Evolutionary conservation across 2,888 invertebrate species (phyloP).

Genomic region (Galerucella pusilla): DNA sequence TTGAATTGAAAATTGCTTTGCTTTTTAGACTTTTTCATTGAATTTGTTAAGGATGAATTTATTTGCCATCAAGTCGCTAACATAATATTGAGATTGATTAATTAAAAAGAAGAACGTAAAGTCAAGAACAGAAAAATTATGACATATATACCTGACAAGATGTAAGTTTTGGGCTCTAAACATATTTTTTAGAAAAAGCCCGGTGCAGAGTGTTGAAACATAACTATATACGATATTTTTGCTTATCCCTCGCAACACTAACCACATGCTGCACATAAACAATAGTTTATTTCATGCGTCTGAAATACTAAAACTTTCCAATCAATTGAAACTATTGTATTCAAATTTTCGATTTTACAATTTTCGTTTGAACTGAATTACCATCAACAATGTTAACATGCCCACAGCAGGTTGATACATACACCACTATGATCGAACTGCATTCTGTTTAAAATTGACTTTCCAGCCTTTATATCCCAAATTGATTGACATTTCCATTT

Average conservation of each 20-base stretch:
- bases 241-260: too few species aligned
- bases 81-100: too few species aligned
- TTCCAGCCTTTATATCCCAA: slow-evolving; percentile 25
- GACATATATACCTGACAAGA: too few species aligned
- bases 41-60: neutral
- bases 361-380: slow-evolving; percentile 1
- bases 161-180: too few species aligned
- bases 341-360: neutral
- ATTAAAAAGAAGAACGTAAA: too few species aligned
- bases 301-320: neutral
- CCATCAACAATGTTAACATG: slow-evolving; percentile 1
- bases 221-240: too few species aligned
- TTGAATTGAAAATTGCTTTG: slow-evolving; percentile 63
- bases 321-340: neutral
- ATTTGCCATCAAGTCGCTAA: too few species aligned
- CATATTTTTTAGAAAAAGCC: too few species aligned
- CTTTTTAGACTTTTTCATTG: slow-evolving; percentile 38
- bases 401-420: slow-evolving; percentile 8
- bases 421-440: slow-evolving; percentile 17
- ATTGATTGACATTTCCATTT: slow-evolving; percentile 49
- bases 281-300: neutral
- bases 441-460: slow-evolving; percentile 37
- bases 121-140: too few species aligned
- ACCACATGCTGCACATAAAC: too few species aligned
- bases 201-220: too few species aligned